Base-by-base conservation (phyloP, 1,140 invertebrate genomes). In the Drosophila melanica region DNA sequence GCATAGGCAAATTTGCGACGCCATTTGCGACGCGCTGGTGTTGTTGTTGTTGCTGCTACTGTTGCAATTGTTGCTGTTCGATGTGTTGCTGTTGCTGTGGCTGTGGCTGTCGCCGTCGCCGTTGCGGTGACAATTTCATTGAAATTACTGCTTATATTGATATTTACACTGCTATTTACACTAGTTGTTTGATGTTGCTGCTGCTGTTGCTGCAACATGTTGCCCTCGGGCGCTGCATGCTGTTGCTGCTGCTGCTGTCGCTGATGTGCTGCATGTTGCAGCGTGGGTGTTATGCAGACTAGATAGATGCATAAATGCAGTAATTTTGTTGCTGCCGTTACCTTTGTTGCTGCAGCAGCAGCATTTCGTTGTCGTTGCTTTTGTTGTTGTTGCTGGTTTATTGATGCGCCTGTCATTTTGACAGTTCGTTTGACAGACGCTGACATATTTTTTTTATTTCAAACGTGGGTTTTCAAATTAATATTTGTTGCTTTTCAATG, bases 141-240 rank as follows among this genome's bases (percentile, higher is more conserved):
- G 86, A 90, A 85, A 78, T 81, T 81, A 37, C 69, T 89, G 86
- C 75, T 89, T 78, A 85, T 67, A 78, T 85, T 90, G 77, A 90
- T 90, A 90, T 90, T 90, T 85, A 90, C 85, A 91, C 90, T 91
- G 78, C 85, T 91, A 90, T 91, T 91, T 91, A 91, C 84, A 90
- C 80, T 84, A 79, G 75, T 77, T 76, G 63, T 76, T 66, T 48
- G 68, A 65, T 89, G 77, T 79, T 89, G 75, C 4, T 60, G 73
- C 35, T 75, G 57, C n/a, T 58, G 57, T 11, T 58, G 74, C 64
- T 63, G 77, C 81, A 90, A 75, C 87, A 90, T 90, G 79, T 84
- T 87, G 82, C 70, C 89, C 77, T 50, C 64, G 20, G 71, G 79
- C 82, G 47, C 44, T 23, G 62, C 75, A 75, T 87, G 78, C 79